Conservation (phyloP, 2,113 vertebrate species). For the Alces alces region DNA sequence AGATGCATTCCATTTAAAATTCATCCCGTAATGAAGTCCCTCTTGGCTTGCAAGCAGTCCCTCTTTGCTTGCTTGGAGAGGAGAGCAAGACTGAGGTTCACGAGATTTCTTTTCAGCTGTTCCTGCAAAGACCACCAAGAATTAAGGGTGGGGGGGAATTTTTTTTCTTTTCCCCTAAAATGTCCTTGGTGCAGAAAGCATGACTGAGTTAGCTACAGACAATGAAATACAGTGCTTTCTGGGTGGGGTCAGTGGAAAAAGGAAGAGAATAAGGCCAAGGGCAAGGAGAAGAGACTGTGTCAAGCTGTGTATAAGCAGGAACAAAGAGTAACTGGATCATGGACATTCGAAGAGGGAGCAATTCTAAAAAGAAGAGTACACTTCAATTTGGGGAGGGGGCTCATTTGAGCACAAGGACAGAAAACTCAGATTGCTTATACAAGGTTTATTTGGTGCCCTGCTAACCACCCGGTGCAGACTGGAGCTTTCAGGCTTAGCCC, state of each 20-base stretch:
- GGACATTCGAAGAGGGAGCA: background rate
- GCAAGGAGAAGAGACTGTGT: background rate
- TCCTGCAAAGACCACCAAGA: background rate
- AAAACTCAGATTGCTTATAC: background rate
- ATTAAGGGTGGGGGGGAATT: background rate
- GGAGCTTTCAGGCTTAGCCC: background rate
- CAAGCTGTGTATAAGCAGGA: background rate
- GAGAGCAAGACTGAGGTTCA: background rate
- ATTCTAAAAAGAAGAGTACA: background rate
- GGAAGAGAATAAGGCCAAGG: background rate
- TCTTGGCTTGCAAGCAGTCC: background rate
- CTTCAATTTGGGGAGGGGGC: background rate
- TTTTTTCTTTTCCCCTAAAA: background rate
- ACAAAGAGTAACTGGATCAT: background rate
- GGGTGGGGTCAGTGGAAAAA: background rate
- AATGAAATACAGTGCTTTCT: conserved; percentile 2
- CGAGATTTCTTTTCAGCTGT: background rate
- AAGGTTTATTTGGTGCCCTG: background rate
- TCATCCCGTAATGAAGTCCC: background rate
- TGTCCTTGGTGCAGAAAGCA: conserved; percentile 16
- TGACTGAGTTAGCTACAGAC: background rate
- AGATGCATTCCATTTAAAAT: background rate
- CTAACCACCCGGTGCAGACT: background rate
- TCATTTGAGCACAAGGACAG: background rate
- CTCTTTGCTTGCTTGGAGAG: background rate